Conservation (phyloP, 2,113 vertebrate genomes). For the Leptobrachium leishanense region DNA sequence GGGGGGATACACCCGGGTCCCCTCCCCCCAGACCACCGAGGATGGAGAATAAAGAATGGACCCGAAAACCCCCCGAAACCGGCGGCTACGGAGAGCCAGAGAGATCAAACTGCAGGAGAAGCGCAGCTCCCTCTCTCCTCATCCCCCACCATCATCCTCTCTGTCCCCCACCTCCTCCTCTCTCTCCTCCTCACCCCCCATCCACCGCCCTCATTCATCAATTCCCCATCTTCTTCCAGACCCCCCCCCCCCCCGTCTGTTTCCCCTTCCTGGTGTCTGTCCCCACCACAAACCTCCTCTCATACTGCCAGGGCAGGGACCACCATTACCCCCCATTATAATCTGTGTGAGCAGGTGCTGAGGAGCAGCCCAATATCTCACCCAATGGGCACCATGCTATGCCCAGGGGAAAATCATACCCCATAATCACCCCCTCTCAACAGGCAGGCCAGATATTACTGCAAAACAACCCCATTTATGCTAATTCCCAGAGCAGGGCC, state of each 20-base stretch:
- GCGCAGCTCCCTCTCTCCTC: background rate
- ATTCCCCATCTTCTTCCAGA: background rate
- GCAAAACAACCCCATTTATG: too few relatives aligned
- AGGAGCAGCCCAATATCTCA: too few relatives aligned
- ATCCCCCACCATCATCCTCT: background rate
- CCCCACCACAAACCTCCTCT: too few relatives aligned
- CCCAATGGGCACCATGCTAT: too few relatives aligned
- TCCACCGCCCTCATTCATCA: background rate
- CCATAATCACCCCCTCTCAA: too few relatives aligned
- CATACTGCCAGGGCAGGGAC: too few relatives aligned
- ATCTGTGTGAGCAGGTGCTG: too few relatives aligned
- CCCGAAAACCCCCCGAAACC: background rate
- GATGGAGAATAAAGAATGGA: background rate
- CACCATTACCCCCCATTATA: too few relatives aligned
- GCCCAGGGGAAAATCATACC: too few relatives aligned
- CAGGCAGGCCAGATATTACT: too few relatives aligned
- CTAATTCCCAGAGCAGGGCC: too few relatives aligned
- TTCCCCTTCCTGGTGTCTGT: too few relatives aligned
- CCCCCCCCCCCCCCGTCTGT: background rate
- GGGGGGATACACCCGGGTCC: background rate
- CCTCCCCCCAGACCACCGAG: background rate
- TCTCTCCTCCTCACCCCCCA: background rate
- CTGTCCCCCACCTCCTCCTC: background rate
- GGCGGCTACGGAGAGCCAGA: conserved; percentile 20
- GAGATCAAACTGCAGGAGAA: conserved; percentile 7